A percentile compares a stretch with the other conserved stretches of the same genome.
phyloP scores from a whole-genome alignment of 2,797 vertebrate genomes.

The Peromyscus melanophrys region DNA sequence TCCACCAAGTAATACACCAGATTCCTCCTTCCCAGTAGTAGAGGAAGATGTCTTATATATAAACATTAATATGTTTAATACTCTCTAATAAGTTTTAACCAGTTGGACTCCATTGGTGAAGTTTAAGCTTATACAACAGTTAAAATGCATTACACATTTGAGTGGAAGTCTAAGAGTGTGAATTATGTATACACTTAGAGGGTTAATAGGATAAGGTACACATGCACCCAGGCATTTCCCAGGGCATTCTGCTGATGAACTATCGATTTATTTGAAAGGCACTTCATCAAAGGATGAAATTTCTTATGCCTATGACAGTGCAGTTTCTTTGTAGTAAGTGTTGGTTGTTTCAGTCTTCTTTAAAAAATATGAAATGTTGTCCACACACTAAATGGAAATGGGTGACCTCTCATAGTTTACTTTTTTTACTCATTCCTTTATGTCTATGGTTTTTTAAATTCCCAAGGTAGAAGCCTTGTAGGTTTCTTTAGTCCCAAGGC shows the following conservation, averaged over 20 bases:
- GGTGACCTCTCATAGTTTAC: neutral
- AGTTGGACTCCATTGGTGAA: neutral
- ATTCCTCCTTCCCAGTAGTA: conserved; percentile 29
- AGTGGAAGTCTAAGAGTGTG: neutral
- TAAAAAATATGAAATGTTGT: conserved; percentile 31
- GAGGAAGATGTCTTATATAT: conserved; percentile 22
- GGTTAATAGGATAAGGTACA: conserved; percentile 36
- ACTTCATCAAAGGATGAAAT: conserved; percentile 59
- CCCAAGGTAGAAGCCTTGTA: neutral
- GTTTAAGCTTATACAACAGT: conserved; percentile 12
- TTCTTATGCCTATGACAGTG: conserved; percentile 40
- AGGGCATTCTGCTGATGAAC: conserved; percentile 16
- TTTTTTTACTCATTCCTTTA: conserved; percentile 48
- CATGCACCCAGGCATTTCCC: conserved; percentile 13
- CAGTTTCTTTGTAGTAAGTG: conserved; percentile 57
- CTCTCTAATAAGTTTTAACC: conserved; percentile 35
- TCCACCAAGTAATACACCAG: neutral
- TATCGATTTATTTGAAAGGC: conserved; percentile 5
- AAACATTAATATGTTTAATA: conserved; percentile 6
- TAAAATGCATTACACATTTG: conserved; percentile 48
- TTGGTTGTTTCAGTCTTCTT: neutral
- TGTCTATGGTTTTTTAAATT: conserved; percentile 54
- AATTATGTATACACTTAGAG: conserved; percentile 26
- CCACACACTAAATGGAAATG: neutral
- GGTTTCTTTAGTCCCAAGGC: conserved; percentile 71